A percentile compares a stretch with the other conserved stretches of the same genome.
Evolutionary conservation across 2,888 invertebrate genomes (phyloP).

Genomic region (Lydus trimaculatus): DNA sequence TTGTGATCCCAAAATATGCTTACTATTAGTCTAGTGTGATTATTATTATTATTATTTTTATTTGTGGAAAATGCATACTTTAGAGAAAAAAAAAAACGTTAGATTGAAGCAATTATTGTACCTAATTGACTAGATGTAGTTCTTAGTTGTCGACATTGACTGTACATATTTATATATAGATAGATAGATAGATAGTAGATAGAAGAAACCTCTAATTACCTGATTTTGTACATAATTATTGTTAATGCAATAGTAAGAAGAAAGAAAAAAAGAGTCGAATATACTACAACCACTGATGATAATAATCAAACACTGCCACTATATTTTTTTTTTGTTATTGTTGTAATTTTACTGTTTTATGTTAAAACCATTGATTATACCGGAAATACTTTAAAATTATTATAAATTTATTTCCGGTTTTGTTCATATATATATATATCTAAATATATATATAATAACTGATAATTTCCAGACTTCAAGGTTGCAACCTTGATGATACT

Average conservation of each 20-base stretch:
- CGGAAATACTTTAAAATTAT: background rate
- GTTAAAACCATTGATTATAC: background rate
- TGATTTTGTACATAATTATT: conserved; percentile 5
- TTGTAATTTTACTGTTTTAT: background rate
- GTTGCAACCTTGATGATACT: background rate
- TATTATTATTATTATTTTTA: too few relatives aligned
- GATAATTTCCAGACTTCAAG: background rate
- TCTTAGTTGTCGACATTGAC: background rate
- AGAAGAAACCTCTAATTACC: conserved; percentile 3
- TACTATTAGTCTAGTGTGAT: conserved; percentile 5
- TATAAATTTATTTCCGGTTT: background rate
- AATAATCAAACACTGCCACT: background rate
- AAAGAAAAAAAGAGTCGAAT: background rate
- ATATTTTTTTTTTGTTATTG: background rate
- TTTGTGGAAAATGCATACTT: too few relatives aligned
- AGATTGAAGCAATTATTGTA: conserved; percentile 1
- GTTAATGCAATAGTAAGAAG: background rate
- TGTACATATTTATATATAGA: conserved; percentile 1
- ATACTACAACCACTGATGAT: background rate
- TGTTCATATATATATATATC: background rate
- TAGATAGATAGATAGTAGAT: too few relatives aligned
- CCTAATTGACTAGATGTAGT: conserved; percentile 3
- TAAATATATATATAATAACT: background rate
- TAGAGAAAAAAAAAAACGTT: background rate
- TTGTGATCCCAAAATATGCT: conserved; percentile 1